These are phyloP conservation scores for Scaptomyza graminum DNA, from an alignment of 1,140 invertebrate genomes.

Conservation along the genomic window DNA sequence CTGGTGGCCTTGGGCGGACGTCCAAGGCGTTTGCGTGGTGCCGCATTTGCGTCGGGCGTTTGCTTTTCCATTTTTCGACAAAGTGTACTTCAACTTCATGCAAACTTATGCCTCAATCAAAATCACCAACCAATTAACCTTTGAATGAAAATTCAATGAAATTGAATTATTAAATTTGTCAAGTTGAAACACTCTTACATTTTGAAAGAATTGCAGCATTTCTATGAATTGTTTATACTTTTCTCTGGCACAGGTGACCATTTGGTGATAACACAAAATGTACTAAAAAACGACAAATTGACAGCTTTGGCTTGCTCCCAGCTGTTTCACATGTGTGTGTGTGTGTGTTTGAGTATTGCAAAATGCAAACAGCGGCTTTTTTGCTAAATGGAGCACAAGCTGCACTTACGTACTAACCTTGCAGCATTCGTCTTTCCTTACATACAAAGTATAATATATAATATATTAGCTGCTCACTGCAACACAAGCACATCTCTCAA, in stretches of 20 bases:
- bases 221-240: conserved; percentile 32
- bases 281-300: conserved; percentile 29
- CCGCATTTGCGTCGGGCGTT: conserved; percentile 15
- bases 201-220: neutral
- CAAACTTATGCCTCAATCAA: neutral
- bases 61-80: conserved; percentile 24
- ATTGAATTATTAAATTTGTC: neutral
- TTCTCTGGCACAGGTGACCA: conserved; percentile 5
- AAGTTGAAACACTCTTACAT: neutral
- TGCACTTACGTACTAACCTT: neutral
- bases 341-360: neutral
- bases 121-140: neutral
- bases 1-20: conserved; percentile 29
- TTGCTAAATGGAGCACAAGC: neutral
- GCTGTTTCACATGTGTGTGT: neutral
- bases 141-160: neutral
- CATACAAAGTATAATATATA: neutral
- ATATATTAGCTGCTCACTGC: neutral
- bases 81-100: neutral
- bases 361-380: neutral
- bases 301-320: neutral
- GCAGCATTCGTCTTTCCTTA: neutral
- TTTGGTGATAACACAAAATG: neutral
- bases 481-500: neutral
- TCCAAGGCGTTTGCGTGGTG: conserved; percentile 34